Base-by-base conservation (phyloP, 2,888 invertebrate genomes). In the Drosophila emarginata region DNA sequence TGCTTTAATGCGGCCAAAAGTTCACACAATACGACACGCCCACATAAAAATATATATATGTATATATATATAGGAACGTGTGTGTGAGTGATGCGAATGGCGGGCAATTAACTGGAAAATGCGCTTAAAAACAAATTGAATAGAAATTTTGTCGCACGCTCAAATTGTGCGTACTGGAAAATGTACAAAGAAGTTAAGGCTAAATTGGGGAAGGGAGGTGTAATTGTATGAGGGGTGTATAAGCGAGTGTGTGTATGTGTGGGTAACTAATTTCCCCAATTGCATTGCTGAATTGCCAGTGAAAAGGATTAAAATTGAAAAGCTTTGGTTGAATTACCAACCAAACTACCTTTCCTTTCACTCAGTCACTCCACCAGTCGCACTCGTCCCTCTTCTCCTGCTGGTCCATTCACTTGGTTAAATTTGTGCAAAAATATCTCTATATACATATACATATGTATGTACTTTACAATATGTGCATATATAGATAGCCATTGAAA, bases 91-190 rank as follows among this genome's bases (percentile, higher is more conserved):
- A 61, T 83, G 69, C 70, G 80, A 80, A 52, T 67, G 51, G 57
- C 37, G 74, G 71, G 84, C 88, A 85, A 89, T 88, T 89, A 89
- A 88, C 78, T 85, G 88, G 80, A 86, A 89, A 85, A 89, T 80
- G 66, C 87, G 84, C 89, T 85, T 89, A 85, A 85, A 89, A 87
- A 86, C 71, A 88, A 88, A 85, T 88, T 88, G 79, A 70, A 88
- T 83, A 84, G 89, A 89, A 83, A 86, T 85, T 85, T 74, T 74
- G 88, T 89, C 82, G 74, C 72, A 66, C 79, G 82, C 85, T 80
- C 72, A 81, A 88, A 87, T 88, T 80, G 88, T 83, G 82, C 82
- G 88, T 80, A 64, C 59, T 62, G 50, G 26, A 56, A 51, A 74
- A 59, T 52, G 7, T 26, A 26, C 26, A 18, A 21, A 18, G 6